Conservation (phyloP, 2,113 vertebrate species). For the Columba livia region DNA sequence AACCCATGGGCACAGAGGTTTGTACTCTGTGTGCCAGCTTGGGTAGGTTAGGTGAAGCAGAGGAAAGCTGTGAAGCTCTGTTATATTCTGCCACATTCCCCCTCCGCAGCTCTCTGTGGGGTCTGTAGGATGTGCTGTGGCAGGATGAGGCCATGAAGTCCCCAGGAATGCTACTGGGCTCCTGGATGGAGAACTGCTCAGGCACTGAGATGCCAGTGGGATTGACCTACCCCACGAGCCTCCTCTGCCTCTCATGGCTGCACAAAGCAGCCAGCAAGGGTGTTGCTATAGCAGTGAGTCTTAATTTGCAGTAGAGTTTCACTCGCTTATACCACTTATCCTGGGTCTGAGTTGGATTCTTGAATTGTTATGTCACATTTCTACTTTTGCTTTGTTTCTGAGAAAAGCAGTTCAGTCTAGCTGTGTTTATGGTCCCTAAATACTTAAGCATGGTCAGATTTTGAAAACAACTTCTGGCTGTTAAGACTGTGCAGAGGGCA, state of each 20-base stretch:
- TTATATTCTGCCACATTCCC: not conserved
- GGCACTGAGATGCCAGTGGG: not conserved
- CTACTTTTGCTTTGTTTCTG: not conserved
- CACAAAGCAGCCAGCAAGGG: not conserved
- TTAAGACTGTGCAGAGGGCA: not conserved
- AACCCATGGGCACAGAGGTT: not conserved
- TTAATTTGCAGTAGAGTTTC: not conserved
- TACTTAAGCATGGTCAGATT: not conserved
- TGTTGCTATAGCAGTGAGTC: not conserved
- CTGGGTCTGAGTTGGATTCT: not conserved
- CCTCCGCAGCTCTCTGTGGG: not conserved
- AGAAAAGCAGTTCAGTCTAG: not conserved
- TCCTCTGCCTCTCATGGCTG: not conserved
- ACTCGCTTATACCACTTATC: not conserved
- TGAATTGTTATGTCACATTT: not conserved
- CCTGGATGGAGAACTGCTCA: not conserved
- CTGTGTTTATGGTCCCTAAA: not conserved
- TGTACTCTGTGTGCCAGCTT: rapidly evolving
- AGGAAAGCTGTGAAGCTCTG: not conserved
- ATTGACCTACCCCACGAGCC: rapidly evolving
- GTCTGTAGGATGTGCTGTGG: not conserved
- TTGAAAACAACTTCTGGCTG: not conserved
- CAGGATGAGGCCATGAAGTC: not conserved
- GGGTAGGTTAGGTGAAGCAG: not conserved
- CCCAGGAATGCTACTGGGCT: not conserved